Conservation (phyloP, 2,797 vertebrate species). For the Rhabdomys pumilio region DNA sequence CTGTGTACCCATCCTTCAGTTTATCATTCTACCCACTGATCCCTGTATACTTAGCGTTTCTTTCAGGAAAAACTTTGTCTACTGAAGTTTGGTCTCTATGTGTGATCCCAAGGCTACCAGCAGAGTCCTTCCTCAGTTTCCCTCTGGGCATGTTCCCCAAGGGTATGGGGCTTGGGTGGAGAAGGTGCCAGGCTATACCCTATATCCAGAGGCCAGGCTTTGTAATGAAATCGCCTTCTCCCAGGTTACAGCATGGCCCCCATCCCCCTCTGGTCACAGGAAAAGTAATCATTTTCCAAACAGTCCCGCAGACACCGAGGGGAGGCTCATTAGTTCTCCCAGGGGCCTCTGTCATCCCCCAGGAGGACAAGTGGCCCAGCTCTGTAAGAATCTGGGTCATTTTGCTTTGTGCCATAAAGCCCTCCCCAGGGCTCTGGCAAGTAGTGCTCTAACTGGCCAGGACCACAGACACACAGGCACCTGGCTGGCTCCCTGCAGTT, state of each 20-base stretch:
- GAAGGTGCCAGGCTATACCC: not conserved
- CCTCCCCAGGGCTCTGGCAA: constrained; percentile 38
- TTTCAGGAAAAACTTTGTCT: not conserved
- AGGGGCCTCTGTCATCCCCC: constrained; percentile 42
- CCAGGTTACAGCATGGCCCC: not conserved
- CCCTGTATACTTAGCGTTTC: not conserved
- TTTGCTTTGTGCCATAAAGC: constrained; percentile 38
- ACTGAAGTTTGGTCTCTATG: not conserved
- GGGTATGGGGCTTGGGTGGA: not conserved
- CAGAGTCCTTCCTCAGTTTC: not conserved
- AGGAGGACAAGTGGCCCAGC: constrained; percentile 68
- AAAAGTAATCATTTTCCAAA: constrained; percentile 84
- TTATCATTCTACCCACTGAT: not conserved
- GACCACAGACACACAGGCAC: not conserved
- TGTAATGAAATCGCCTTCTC: constrained; percentile 57
- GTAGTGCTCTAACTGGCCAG: not conserved
- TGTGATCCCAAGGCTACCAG: not conserved
- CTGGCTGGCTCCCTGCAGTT: not conserved
- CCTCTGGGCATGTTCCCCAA: not conserved
- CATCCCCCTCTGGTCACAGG: not conserved
- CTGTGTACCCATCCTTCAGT: not conserved
- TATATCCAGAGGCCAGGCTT: constrained; percentile 11
- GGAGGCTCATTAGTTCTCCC: constrained; percentile 75
- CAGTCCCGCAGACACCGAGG: constrained; percentile 36
- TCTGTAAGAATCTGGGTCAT: constrained; percentile 80